Evolutionary conservation across 30 jellyfish, hydroid and myxozoan species (phyloP), one percentile per base, ranked within the genome.

Genomic region (Aurelia aurita): DNA sequence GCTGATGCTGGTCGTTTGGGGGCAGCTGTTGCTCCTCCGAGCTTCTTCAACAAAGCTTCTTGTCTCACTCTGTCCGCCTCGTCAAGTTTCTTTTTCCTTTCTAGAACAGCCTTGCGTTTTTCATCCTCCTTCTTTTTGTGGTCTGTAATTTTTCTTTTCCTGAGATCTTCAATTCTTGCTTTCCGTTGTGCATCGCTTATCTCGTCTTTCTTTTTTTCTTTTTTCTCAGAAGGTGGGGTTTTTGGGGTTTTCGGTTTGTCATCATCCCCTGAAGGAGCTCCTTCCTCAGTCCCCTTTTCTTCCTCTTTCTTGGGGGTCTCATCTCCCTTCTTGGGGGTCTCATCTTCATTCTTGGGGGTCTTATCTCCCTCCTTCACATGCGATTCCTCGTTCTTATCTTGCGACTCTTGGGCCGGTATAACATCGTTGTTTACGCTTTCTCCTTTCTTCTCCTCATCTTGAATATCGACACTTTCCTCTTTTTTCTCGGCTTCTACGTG

Each of bases 71-170:
- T 82, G 45, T 89, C 97, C 32, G 88, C 97, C 69, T 79, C 90
- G 6, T 76, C 90, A 35, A 89, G 59, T 60, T 77, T 80, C 87
- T 55, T 89, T 60, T 80, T 80, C 49, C 97, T 58, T 72, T 89
- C 97, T 58, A 69, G 67, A 29, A 89, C 91, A 62, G 94, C 97
- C 43, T 89, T 75, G 18, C 97, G 85, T 45, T 84, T 73, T 26
- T 89, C 97, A n/a, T 89, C 91, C 27, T 89, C 97, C 44, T 89
- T 89, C 63, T 89, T 89, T 55, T 80, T 80, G 32, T 70, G 68
- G 23, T 89, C 94, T 25, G 72, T 63, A 7, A 89, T 66, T 58
- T 81, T 89, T 79, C 68, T 79, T 58, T 80, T 79, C 62, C 97
- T 58, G 22, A 89, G 84, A 61, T 89, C 91, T 23, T 89, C 97